Percentiles rank a stretch among this genome's conserved stretches.
phyloP scores from a whole-genome alignment of 2,113 vertebrate species.

The Ramphastos sulfuratus region DNA sequence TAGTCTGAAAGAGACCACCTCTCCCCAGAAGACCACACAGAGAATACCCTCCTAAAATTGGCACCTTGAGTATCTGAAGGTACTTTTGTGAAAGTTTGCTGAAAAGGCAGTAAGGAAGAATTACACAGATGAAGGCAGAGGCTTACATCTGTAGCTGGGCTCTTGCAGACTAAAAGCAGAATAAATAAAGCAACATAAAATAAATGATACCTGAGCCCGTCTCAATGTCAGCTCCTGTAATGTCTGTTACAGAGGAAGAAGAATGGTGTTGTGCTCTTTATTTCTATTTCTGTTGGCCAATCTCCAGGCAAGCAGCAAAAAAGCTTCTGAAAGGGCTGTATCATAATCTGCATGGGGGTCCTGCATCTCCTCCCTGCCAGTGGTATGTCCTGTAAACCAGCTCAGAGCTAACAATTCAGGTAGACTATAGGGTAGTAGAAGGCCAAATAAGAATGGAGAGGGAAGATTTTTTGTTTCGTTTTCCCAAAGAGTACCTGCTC shows the following conservation, averaged over 20 bases:
- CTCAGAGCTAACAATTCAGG: background rate
- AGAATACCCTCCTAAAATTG: background rate
- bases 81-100: background rate
- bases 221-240: background rate
- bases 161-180: background rate
- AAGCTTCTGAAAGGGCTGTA: background rate
- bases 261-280: background rate
- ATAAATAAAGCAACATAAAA: background rate
- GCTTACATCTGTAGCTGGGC: background rate
- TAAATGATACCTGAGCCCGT: background rate
- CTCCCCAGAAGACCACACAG: background rate
- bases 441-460: background rate
- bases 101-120: background rate
- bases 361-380: background rate
- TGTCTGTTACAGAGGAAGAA: background rate
- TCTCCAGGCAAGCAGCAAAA: background rate
- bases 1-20: background rate
- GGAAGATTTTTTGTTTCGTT: background rate
- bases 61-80: background rate
- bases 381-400: rapidly evolving
- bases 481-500: background rate
- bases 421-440: background rate
- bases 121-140: background rate
- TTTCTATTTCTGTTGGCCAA: background rate
- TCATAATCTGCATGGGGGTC: background rate